These are phyloP conservation scores for Etheostoma cragini DNA, from an alignment of 2,113 vertebrate genomes.

Conservation along the genomic window DNA sequence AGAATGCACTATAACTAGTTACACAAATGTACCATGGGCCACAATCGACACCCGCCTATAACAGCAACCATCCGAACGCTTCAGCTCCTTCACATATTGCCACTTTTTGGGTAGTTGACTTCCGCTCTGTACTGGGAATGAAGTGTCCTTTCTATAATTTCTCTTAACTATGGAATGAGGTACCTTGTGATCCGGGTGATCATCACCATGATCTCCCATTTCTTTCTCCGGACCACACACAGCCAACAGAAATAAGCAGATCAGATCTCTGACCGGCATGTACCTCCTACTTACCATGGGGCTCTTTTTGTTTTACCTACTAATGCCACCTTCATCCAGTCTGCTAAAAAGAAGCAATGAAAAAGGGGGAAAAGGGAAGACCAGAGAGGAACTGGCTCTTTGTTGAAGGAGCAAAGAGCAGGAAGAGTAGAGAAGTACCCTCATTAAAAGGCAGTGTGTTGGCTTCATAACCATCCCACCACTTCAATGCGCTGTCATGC, in stretches of 20 bases:
- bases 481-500: slow-evolving; percentile 78
- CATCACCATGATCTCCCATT: slow-evolving; percentile 57
- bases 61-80: not conserved
- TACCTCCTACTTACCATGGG: slow-evolving; percentile 19
- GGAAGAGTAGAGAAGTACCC: slow-evolving; percentile 55
- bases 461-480: slow-evolving; percentile 73
- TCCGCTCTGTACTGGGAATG: not conserved
- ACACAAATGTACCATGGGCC: not conserved
- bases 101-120: not conserved
- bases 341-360: slow-evolving; percentile 17
- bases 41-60: not conserved
- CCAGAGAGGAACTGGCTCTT: slow-evolving; percentile 40
- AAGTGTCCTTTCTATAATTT: slow-evolving; percentile 14
- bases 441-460: slow-evolving; percentile 78
- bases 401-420: slow-evolving; percentile 33
- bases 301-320: not conserved
- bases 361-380: slow-evolving; percentile 22
- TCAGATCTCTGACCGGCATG: slow-evolving; percentile 47
- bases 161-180: slow-evolving; percentile 40
- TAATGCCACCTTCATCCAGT: slow-evolving; percentile 39
- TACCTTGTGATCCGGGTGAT: slow-evolving; percentile 6
- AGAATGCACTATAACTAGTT: not conserved
- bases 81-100: not conserved
- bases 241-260: slow-evolving; percentile 67
- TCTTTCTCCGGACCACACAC: slow-evolving; percentile 30